Evolutionary conservation across 2,888 invertebrate genomes (phyloP), one percentile per base, ranked within the genome.

Genomic region (Chamaedrilus cognettii): DNA sequence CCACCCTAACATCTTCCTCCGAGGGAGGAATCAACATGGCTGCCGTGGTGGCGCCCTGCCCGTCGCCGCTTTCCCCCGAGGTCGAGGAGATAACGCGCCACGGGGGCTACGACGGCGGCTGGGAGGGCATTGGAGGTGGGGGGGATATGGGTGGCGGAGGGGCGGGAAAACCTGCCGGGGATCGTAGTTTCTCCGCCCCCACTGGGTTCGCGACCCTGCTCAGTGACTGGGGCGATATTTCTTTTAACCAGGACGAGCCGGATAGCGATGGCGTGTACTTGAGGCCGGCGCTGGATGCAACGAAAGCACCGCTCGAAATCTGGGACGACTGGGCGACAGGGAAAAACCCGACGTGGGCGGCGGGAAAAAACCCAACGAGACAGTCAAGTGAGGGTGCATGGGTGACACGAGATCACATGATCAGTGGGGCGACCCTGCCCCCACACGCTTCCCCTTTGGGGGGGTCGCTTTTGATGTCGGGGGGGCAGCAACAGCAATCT

Each of bases 361-460:
- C 26, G 2, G 23, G 49, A 7, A 26, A 60, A 5, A 11, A 5
- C 11, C 26, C 11, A 30, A 35, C 34, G 35, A 35, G 60, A 23
- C 11, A 42, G 7, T 35, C 30, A 30, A 28, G 33, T 0, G 60
- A 65, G 30, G 66, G 66, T 42, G n/a, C n/a, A n/a, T n/a, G n/a
- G n/a, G n/a, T n/a, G n/a, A n/a, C n/a, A n/a, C n/a, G n/a, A n/a
- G 68, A 68, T 52, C 65, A 60, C 60, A 51, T 68, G 60, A 68
- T 68, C 64, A 68, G 68, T 35, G 68, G 68, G 1, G 65, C 64
- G 11, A 49, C 57, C 31, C 35, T 64, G 15, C 58, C 31, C 49
- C 59, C 65, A 5, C 15, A 23, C 2, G 33, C 30, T 4, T 28
- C 33, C 32, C 26, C 31, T 19, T 58, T 30, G 15, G n/a, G n/a